These are phyloP conservation scores for Gandaritis pyraliata DNA, from an alignment of 2,888 invertebrate species.

Conservation along the genomic window DNA sequence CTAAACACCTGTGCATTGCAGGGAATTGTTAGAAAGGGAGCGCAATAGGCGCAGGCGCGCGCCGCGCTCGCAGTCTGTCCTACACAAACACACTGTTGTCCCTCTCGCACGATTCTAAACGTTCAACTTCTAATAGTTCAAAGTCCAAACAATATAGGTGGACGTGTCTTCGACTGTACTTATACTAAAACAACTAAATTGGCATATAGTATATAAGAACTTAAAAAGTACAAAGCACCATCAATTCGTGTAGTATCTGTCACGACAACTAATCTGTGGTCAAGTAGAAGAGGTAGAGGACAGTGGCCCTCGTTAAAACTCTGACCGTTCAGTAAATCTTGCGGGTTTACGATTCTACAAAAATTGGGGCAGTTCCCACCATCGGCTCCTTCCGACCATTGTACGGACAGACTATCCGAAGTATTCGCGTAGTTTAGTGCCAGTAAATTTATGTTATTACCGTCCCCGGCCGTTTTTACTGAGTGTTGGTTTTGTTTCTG, in stretches of 20 bases:
- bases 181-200: too few species aligned
- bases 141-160: too few species aligned
- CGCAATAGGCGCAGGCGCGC: too few species aligned
- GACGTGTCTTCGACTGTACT: too few species aligned
- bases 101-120: too few species aligned
- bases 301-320: conserved; percentile 75
- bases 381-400: conserved; percentile 43
- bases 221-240: too few species aligned
- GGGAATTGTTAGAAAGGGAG: too few species aligned
- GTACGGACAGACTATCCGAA: conserved; percentile 30
- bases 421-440: conserved; percentile 44
- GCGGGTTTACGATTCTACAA: conserved; percentile 77
- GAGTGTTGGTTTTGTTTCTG: conserved; percentile 44
- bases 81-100: too few species aligned
- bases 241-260: conserved; percentile 13
- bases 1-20: too few species aligned
- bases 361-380: conserved; percentile 65
- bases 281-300: conserved; percentile 46
- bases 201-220: too few species aligned
- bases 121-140: too few species aligned
- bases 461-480: conserved; percentile 41
- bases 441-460: conserved; percentile 45
- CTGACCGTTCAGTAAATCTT: conserved; percentile 77
- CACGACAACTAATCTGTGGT: conserved; percentile 27
- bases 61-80: too few species aligned